Evolutionary conservation across 2,888 invertebrate species (phyloP), one percentile per base, ranked within the genome.

Genomic region (Harmothoe impar): DNA sequence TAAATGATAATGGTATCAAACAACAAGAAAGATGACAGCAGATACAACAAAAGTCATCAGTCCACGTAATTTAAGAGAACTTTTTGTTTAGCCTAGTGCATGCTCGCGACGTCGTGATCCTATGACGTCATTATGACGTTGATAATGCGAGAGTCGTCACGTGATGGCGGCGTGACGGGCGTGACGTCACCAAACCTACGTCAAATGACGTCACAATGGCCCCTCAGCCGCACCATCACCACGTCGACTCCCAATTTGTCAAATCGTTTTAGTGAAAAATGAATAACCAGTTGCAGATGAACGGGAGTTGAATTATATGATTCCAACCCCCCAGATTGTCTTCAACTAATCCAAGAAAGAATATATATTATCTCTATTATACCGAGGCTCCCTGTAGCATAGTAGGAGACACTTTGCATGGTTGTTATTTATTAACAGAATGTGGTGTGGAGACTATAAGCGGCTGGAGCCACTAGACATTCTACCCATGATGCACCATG

Each of bases 221-320:
- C n/a, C n/a, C 23, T 15, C 12, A 62, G 7, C 77, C 5, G 17
- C 77, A 77, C 77, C 77, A 25, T 29, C 77, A n/a, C 77, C 77
- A 29, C 7, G 31, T 1, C 77, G 77, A 77, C 77, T 77, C 77
- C 17, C 29, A 25, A 43, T 43, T 31, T 77, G 31, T 25, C 77
- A 77, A 43, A 77, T 31, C 17, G 77, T 31, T 17, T 25, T 77
- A 81, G 43, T 43, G 43, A 43, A 43, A 43, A 33, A 7, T 54
- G 54, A 86, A 86, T 86, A 86, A 86, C 86, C 86, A 86, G 86
- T 86, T 86, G 54, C 86, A 86, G 86, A 86, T 29, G 52, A 86
- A 86, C 86, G 86, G 86, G 86, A 25, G 86, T 31, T 86, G 54
- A 54, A 31, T 56, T 86, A 29, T 86, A 86, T 86, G 86, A 54